Base-by-base conservation (phyloP, 2,113 vertebrate genomes). In the Oreotrochilus melanogaster region DNA sequence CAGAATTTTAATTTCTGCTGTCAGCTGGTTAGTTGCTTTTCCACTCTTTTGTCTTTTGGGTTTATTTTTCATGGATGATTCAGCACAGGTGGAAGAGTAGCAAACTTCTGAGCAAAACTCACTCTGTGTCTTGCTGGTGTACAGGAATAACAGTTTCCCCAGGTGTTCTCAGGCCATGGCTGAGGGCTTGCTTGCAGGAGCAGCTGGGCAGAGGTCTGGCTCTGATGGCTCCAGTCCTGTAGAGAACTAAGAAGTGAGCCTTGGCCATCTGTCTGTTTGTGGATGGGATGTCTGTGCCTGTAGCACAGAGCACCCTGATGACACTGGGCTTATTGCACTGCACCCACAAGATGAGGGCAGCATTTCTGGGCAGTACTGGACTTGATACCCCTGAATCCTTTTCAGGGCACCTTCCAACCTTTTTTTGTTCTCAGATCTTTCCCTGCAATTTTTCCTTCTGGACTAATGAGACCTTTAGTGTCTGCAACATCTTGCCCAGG, bases 301-400 rank as follows among this genome's bases (percentile, higher is more conserved):
- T 35, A 5, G 17, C 2, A 0, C 13, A 9, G 10, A 6, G 35
- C 2, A 6, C 17, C 69, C 48, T 10, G 10, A 16, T 45, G 48
- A 28, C 33, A 35, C 13, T 21, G 53, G 45, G 30, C 18, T 58
- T 53, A 6, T 58, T 74, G 30, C 2, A 1, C 61, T 48, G 15
- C n/a, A 16, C 12, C 2, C 8, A 13, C 3, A 4, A 23, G 23
- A 11, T 22, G 18, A 78, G 15, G 0, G 2, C 25, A 28, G 43
- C 50, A 17, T 58, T 91, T 57, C 48, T 47, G 43, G 35, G 31
- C 42, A 18, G 6, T 27, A 23, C 33, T 70, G 69, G 37, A 23
- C 39, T 27, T 33, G 25, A 16, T 22, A 54, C 25, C 42, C 8
- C 14, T 4, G 1, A 0, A 10, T 60, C 45, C 33, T 71, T 80